phyloP scores from a whole-genome alignment of 2,113 vertebrate species.

The Carassius gibelio region DNA sequence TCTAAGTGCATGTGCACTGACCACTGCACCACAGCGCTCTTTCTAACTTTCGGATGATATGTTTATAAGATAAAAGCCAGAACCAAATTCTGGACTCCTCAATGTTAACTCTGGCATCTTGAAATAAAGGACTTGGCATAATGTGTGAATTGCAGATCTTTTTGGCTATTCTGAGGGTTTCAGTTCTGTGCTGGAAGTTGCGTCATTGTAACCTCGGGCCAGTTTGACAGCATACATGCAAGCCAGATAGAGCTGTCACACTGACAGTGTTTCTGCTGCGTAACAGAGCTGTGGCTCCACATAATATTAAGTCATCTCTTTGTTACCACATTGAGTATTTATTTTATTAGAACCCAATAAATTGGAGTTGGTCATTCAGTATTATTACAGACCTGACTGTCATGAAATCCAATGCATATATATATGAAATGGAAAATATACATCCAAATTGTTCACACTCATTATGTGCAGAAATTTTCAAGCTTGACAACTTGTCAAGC shows the following conservation, averaged over 20 bases:
- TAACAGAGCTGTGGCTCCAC: not conserved
- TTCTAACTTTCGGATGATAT: not conserved
- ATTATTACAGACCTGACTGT: not conserved
- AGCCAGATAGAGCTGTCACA: not conserved
- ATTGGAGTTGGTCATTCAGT: not conserved
- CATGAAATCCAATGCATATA: not conserved
- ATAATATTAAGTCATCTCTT: not conserved
- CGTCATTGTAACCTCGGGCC: not conserved
- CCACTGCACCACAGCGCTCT: not conserved
- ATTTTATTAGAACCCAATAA: not conserved
- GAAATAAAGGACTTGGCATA: not conserved
- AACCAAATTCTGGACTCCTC: not conserved
- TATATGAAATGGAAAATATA: not conserved
- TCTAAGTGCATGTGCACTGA: not conserved
- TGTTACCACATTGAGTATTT: no score
- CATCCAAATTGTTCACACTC: not conserved
- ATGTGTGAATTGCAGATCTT: not conserved
- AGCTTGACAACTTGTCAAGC: not conserved
- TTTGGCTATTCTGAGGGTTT: slow-evolving; percentile 1
- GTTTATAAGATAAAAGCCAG: slow-evolving; percentile 17
- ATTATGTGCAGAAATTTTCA: not conserved
- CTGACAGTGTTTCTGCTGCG: not conserved
- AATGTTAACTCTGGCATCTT: not conserved
- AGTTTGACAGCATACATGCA: not conserved
- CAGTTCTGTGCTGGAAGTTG: slow-evolving; percentile 11